phyloP scores from a whole-genome alignment of 2,113 vertebrate species.

The Ochotona princeps region DNA sequence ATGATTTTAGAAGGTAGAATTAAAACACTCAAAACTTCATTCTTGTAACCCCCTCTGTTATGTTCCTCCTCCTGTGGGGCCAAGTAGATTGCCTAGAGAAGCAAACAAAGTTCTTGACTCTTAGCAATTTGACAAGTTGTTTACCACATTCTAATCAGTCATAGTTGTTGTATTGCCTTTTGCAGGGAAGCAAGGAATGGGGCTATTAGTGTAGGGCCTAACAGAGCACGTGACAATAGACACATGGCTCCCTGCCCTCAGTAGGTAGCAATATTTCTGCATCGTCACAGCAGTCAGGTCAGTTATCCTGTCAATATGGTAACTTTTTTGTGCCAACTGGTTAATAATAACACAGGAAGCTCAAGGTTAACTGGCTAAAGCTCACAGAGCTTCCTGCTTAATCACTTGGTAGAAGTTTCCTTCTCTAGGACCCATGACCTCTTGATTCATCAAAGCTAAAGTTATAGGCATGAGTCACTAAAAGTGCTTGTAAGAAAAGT shows the following conservation, averaged over 20 bases:
- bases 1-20: not conserved
- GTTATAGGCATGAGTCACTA: not conserved
- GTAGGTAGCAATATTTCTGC: not conserved
- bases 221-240: not conserved
- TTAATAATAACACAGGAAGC: not conserved
- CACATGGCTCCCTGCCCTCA: not conserved
- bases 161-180: not conserved
- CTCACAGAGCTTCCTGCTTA: not conserved
- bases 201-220: not conserved
- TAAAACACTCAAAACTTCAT: not conserved
- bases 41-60: not conserved
- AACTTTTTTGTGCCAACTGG: not conserved
- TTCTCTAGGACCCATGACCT: not conserved
- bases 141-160: not conserved
- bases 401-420: not conserved
- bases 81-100: not conserved
- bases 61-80: not conserved
- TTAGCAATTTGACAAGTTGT: not conserved
- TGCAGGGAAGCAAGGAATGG: not conserved
- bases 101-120: not conserved
- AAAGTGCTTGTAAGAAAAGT: not conserved
- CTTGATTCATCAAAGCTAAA: not conserved
- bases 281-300: not conserved
- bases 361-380: not conserved
- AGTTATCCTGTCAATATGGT: not conserved